phyloP scores from a whole-genome alignment of 2,797 vertebrate genomes.

The Dendrocincla tyrannina region DNA sequence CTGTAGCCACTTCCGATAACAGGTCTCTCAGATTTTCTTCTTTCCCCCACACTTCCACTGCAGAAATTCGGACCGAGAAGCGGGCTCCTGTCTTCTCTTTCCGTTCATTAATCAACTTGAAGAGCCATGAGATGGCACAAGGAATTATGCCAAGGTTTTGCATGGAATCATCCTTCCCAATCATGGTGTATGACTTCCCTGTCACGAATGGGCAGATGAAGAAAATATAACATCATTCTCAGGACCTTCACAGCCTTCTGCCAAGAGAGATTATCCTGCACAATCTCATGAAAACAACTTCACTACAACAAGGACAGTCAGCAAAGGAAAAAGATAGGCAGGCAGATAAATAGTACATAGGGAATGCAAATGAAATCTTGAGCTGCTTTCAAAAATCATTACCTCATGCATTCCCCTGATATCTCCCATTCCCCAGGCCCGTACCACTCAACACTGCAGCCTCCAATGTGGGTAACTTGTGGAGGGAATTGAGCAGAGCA shows the following conservation, averaged over 20 bases:
- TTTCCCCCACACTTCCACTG: constrained; percentile 93
- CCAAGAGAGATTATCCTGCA: background rate
- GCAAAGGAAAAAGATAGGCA: background rate
- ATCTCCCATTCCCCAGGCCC: background rate
- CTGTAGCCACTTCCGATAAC: constrained; percentile 87
- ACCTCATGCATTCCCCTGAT: background rate
- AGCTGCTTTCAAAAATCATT: background rate
- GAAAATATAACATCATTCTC: background rate
- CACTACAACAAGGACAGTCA: background rate
- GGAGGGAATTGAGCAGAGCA: background rate
- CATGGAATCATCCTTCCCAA: constrained; percentile 89
- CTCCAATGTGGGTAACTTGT: background rate
- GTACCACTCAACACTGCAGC: background rate
- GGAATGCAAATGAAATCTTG: background rate
- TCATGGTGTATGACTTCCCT: constrained; percentile 97
- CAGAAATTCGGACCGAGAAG: constrained; percentile 93
- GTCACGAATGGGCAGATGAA: constrained; percentile 20
- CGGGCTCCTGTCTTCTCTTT: constrained; percentile 94
- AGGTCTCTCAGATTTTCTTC: constrained; percentile 93
- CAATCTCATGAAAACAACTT: background rate
- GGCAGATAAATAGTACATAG: background rate
- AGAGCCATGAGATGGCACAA: constrained; percentile 97
- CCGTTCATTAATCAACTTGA: constrained; percentile 91
- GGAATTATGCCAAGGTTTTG: constrained; percentile 93
- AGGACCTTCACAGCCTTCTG: background rate